Evolutionary conservation across 2,113 vertebrate species (phyloP).

Genomic region (Microcebus griseorufus): DNA sequence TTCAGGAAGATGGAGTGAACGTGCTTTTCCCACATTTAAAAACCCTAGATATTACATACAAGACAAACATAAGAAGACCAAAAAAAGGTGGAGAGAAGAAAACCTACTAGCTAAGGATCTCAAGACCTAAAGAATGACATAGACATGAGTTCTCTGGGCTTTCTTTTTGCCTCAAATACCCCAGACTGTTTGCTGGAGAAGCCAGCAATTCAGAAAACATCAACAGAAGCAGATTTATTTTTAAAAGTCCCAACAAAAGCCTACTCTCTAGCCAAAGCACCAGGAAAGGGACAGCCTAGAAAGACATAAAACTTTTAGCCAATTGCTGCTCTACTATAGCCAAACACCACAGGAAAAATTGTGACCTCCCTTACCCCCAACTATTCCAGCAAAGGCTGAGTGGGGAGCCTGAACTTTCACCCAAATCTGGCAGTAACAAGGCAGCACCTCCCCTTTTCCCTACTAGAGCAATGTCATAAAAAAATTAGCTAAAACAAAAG

Average conservation of each 20-base stretch:
- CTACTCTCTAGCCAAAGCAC: not conserved
- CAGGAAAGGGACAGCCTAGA: not conserved
- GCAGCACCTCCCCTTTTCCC: not conserved
- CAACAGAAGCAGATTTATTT: not conserved
- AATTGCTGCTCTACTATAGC: not conserved
- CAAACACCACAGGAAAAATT: slow-evolving; percentile 8
- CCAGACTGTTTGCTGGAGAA: not conserved
- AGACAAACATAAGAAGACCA: not conserved
- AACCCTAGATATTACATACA: not conserved
- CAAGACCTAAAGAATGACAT: not conserved
- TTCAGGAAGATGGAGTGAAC: not conserved
- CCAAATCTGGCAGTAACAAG: not conserved
- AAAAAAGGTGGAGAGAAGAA: not conserved
- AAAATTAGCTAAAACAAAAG: not conserved
- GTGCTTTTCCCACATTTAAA: not conserved
- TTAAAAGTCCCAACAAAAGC: not conserved
- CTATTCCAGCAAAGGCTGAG: not conserved
- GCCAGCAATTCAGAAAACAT: slow-evolving; percentile 13
- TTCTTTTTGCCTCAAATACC: not conserved
- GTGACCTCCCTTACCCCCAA: not conserved
- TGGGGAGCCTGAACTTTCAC: not conserved
- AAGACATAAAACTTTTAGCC: slow-evolving; percentile 5
- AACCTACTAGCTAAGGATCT: not conserved
- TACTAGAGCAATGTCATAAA: not conserved
- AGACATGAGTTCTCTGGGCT: not conserved